Base-by-base conservation (phyloP, 1,140 invertebrate species). In the Tetragnatha versicolor region DNA sequence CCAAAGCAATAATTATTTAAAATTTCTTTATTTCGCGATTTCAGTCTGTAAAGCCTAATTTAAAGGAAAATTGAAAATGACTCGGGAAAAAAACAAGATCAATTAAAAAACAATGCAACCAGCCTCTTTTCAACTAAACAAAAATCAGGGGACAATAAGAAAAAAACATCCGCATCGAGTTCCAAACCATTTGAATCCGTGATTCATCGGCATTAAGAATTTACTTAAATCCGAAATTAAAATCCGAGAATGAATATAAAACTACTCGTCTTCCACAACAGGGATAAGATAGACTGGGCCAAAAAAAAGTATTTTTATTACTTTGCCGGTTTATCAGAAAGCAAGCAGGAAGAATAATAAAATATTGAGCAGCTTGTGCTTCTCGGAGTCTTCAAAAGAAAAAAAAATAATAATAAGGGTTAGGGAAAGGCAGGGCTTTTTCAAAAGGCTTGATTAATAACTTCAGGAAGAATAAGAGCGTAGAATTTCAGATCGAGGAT, bases 401-500 rank as follows among this genome's bases (percentile, higher is more conserved):
- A n/a, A n/a, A 58, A 58, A 58, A 58, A 33, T 14, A 2, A 17
- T 3, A 58, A 14, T 22, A 58, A 58, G 29, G 35, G 35, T 39
- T 31, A 9, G 3, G 33, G 25, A 63, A 60, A 39, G 27, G 9
- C 60, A 63, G 12, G 33, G 33, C 20, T 63, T 12, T 66, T 49
- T 66, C 35, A 66, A 66, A 66, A 31, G 61, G 20, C 45, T 65
- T 65, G 61, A 65, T 65, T 65, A 65, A 65, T 65, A 66, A 25
- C 9, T 66, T 66, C 14, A 66, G 27, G 61, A 65, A 42, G 39
- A 65, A 10, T 39, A 25, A 12, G 42, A 35, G 63, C 42, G 25
- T 49, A 49, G 17, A 49, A 66, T 66, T 66, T 66, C 42, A 66
- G 25, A 49, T 29, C 42, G n/a, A 27, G 31, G 25, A n/a, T 12